Conservation (phyloP, 2,888 invertebrate genomes). For the Penaeus monodon region DNA sequence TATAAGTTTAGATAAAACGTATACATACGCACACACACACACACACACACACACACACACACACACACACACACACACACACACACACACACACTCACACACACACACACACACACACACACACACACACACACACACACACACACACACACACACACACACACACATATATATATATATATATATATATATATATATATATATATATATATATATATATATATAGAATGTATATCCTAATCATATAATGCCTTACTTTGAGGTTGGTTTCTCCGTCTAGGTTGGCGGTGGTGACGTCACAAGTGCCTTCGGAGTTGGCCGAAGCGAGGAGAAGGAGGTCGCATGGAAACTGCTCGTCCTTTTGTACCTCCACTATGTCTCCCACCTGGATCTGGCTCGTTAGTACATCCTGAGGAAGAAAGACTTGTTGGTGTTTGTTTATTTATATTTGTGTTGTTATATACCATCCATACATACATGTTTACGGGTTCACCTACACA, state of each 20-base stretch:
- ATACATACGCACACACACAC: too few species aligned
- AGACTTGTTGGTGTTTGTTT: neutral
- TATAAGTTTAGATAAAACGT: too few species aligned
- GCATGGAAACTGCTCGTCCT: conserved; percentile 84
- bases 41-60: too few species aligned
- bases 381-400: conserved; percentile 80
- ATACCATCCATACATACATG: neutral
- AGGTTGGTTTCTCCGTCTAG: conserved; percentile 86
- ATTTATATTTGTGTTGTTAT: neutral
- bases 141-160: too few species aligned
- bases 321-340: conserved; percentile 82
- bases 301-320: conserved; percentile 78
- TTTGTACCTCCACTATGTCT: conserved; percentile 79
- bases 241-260: conserved; percentile 71
- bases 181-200: too few species aligned
- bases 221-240: neutral
- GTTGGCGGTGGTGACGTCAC: conserved; percentile 87
- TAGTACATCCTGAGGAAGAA: conserved; percentile 72
- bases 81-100: too few species aligned
- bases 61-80: too few species aligned
- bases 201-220: conserved; percentile 5
- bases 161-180: too few species aligned
- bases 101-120: too few species aligned
- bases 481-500: neutral
- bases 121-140: too few species aligned